These are phyloP conservation scores for Mobula hypostoma DNA, from an alignment of 2,113 vertebrate genomes.

Conservation along the genomic window DNA sequence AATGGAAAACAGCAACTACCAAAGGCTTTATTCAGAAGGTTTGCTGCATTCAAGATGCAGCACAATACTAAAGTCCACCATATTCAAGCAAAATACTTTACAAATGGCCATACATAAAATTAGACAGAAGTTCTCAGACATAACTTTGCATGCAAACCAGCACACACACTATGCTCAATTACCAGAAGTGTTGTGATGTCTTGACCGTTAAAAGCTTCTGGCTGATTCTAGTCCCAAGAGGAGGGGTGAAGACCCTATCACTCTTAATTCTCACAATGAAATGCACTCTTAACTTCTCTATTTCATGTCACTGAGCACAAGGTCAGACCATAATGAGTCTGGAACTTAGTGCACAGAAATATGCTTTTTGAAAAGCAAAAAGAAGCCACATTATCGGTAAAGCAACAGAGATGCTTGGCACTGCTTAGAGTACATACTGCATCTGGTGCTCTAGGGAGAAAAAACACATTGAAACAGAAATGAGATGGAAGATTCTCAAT, in stretches of 20 bases:
- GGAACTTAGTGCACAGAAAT: neutral
- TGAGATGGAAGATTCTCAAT: neutral
- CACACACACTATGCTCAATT: too few relatives aligned
- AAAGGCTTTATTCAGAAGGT: neutral
- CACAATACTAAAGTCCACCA: neutral
- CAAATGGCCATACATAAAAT: neutral
- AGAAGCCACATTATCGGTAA: neutral
- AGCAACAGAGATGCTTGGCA: neutral
- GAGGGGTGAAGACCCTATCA: neutral
- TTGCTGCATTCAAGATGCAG: neutral
- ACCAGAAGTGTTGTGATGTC: too few relatives aligned
- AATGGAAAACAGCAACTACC: neutral
- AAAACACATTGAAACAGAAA: neutral
- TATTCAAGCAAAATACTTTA: neutral
- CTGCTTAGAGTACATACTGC: neutral
- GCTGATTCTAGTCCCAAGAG: neutral
- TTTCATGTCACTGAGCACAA: neutral
- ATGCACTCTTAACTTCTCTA: neutral
- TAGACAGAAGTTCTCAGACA: neutral
- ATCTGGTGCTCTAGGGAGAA: neutral
- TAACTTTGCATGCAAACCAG: too few relatives aligned
- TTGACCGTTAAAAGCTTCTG: neutral
- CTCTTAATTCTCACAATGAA: slow-evolving; percentile 10
- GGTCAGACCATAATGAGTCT: neutral
- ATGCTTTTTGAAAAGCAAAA: neutral